phyloP scores from a whole-genome alignment of 2,113 vertebrate species.

The Rhinolophus ferrumequinum region DNA sequence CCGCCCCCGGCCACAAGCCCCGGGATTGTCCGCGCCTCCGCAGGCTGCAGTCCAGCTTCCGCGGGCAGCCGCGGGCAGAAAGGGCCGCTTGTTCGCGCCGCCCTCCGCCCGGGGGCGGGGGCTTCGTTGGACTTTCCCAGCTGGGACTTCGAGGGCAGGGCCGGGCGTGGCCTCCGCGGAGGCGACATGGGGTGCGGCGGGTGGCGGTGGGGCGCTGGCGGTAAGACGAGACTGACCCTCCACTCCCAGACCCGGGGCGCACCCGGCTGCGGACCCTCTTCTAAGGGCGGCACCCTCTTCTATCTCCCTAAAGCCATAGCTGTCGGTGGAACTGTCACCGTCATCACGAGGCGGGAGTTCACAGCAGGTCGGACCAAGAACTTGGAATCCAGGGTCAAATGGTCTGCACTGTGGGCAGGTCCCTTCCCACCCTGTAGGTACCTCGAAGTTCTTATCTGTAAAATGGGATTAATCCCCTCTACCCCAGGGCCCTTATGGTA shows the following conservation, averaged over 20 bases:
- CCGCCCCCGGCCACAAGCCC: conserved; percentile 48
- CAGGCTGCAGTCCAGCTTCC: conserved; percentile 64
- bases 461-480: neutral
- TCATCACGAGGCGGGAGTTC: neutral
- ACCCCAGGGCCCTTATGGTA: neutral
- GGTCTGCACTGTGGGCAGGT: neutral
- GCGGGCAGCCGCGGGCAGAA: conserved; percentile 58
- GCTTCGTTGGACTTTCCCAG: conserved; percentile 41
- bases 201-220: rapidly evolving
- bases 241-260: neutral
- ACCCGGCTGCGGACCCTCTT: neutral
- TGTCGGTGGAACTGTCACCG: neutral
- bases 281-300: neutral
- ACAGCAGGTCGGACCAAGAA: neutral
- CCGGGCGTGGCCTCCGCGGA: neutral
- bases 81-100: conserved; percentile 74
- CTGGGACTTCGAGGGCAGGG: neutral
- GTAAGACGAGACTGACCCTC: neutral
- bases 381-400: neutral
- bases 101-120: conserved; percentile 3
- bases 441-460: neutral
- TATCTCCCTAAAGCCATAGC: too few species aligned
- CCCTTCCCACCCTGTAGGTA: neutral
- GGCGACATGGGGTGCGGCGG: too few species aligned
- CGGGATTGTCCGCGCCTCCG: conserved; percentile 54